Evolutionary conservation across 2,113 vertebrate genomes (phyloP), one percentile per base, ranked within the genome.

Genomic region (Hystrix brachyura): DNA sequence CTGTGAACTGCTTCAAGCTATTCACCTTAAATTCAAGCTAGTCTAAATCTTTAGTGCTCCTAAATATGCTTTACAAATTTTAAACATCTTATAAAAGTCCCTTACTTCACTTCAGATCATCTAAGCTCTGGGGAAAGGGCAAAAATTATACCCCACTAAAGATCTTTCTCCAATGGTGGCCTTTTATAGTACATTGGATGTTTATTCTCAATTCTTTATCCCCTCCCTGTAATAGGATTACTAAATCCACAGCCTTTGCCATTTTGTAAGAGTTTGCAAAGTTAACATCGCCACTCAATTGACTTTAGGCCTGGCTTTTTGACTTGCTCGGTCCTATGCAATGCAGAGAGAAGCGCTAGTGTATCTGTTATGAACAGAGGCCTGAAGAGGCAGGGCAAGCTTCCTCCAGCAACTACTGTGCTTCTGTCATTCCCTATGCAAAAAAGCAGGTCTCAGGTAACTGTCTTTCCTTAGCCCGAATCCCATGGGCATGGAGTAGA

Each of bases 201-300:
- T 92, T 34, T 82, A n/a, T 74, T 93, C 79, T 62, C 60, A 92
- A 74, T 1, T 90, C 88, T 72, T 69, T 60, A 57, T 32, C 38
- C n/a, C 17, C 13, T 90, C 25, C 59, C 48, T 51, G 11, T 64
- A 92, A 90, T 38, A 53, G 19, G n/a, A 79, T 91, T 93, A 71
- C 38, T 71, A 87, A 93, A 87, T 83, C 38, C 43, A 94, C 12
- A 84, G 79, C 3, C 46, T 94, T 60, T 79, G 57, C 51, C 82
- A 80, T 80, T 82, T 82, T 84, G 8, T 25, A 88, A 86, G 79
- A 93, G 19, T 81, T 76, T 90, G 18, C 60, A 88, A 94, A 95
- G 53, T 87, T 87, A 91, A 79, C 74, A 87, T 85, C 71, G 87
- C 72, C 14, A 82, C 34, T 21, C 43, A 92, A 1, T 10, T 91